Evolutionary conservation across 1,140 invertebrate species (phyloP).

Genomic region (Ips typographus): DNA sequence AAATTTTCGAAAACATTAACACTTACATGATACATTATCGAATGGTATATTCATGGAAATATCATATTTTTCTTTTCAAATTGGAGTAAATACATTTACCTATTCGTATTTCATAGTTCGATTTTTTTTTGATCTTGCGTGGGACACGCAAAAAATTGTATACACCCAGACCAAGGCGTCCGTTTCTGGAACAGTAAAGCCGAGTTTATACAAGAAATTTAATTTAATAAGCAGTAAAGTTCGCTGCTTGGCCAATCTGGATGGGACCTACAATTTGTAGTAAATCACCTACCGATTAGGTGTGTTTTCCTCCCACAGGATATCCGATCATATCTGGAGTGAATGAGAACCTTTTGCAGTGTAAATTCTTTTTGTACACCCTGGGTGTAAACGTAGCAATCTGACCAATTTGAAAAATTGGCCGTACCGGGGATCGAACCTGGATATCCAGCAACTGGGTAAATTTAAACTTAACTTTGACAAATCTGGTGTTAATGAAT

Average conservation of each 20-base stretch:
- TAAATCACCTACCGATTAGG: background rate
- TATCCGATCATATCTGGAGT: too few species aligned
- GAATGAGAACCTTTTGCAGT: too few species aligned
- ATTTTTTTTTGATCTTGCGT: conserved; percentile 18
- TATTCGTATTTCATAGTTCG: conserved; percentile 33
- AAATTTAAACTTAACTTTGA: too few species aligned
- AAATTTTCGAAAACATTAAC: conserved; percentile 53
- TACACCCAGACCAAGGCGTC: conserved; percentile 13
- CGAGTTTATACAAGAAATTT: background rate
- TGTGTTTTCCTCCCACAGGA: background rate
- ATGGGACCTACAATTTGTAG: background rate
- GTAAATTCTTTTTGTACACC: too few species aligned
- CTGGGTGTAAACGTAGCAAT: too few species aligned
- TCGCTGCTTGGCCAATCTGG: too few species aligned
- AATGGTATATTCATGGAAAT: conserved; percentile 40
- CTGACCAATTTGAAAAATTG: too few species aligned
- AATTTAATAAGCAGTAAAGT: background rate
- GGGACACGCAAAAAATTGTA: conserved; percentile 30
- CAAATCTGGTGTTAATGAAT: too few species aligned
- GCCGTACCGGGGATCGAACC: too few species aligned
- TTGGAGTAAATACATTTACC: conserved; percentile 34
- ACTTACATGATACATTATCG: conserved; percentile 48
- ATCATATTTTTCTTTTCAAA: conserved; percentile 28
- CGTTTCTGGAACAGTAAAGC: background rate
- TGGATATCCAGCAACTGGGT: too few species aligned